Conservation (phyloP, 2,888 invertebrate genomes). For the Calameuta filiformis region DNA sequence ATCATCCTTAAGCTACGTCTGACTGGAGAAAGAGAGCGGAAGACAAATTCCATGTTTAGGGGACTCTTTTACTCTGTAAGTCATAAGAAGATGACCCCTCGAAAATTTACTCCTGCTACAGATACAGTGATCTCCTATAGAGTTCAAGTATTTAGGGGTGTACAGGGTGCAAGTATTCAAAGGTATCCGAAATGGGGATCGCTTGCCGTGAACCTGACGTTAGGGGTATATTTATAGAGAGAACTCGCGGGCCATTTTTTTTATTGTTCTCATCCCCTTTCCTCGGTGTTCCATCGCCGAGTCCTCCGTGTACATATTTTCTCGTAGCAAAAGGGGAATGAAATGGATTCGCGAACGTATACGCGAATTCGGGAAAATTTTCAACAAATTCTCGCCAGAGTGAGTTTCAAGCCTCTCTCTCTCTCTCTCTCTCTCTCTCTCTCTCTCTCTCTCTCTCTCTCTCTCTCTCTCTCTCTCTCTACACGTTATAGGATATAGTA, state of each 20-base stretch:
- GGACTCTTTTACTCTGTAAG: neutral
- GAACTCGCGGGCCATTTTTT: neutral
- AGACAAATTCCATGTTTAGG: neutral
- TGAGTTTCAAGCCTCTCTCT: neutral
- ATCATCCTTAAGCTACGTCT: neutral
- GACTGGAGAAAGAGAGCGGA: neutral
- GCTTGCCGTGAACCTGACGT: neutral
- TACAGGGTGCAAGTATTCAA: neutral
- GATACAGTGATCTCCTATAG: neutral
- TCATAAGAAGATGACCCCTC: neutral
- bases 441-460: too few species aligned
- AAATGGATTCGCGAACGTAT: neutral
- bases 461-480: neutral
- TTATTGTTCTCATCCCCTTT: neutral
- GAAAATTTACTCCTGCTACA: neutral
- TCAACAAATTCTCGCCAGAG: neutral
- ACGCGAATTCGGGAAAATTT: neutral
- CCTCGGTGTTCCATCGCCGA: neutral
- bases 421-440: too few species aligned
- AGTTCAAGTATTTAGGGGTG: neutral
- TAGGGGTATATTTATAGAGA: neutral
- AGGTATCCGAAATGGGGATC: neutral
- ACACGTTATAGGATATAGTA: neutral
- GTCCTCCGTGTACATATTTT: neutral
- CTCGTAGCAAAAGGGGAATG: neutral